Percentiles rank a stretch among this genome's conserved stretches.
Conservation (phyloP, 2,888 invertebrate genomes). For the Sesia apiformis region DNA sequence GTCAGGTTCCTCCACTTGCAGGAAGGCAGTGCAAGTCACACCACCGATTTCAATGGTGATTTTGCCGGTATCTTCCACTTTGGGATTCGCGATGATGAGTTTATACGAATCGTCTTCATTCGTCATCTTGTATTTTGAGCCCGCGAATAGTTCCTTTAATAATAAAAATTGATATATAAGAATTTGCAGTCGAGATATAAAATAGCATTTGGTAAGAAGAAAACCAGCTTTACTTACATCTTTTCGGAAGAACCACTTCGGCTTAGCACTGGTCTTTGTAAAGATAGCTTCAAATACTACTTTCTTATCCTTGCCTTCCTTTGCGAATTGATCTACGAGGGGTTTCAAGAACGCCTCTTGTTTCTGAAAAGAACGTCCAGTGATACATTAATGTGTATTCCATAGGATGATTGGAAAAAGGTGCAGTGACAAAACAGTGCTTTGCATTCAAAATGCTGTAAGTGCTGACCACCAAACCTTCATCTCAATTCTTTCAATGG, state of each 20-base stretch:
- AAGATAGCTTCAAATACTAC: conserved; percentile 95
- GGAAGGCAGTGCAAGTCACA: conserved; percentile 88
- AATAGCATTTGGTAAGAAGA: background rate
- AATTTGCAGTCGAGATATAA: background rate
- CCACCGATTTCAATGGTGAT: conserved; percentile 97
- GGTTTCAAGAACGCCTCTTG: conserved; percentile 95
- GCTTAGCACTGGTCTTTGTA: conserved; percentile 95
- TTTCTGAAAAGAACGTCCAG: conserved; percentile 79
- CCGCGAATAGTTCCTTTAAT: conserved; percentile 91
- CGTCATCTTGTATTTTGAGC: conserved; percentile 97
- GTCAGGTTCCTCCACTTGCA: conserved; percentile 97
- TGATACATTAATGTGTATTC: conserved; percentile 33
- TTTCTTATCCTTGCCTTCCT: conserved; percentile 97
- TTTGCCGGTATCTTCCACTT: conserved; percentile 97
- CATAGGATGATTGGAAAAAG: conserved; percentile 3
- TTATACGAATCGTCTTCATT: conserved; percentile 94
- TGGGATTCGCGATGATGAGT: conserved; percentile 91
- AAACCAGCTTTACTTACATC: conserved; percentile 80
- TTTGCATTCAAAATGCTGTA: conserved; percentile 59
- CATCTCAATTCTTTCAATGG: conserved; percentile 26
- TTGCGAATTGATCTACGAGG: conserved; percentile 93
- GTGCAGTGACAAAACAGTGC: conserved; percentile 64
- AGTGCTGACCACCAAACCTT: conserved; percentile 48
- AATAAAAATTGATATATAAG: background rate
- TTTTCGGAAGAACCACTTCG: conserved; percentile 93